phyloP scores from a whole-genome alignment of 2,888 invertebrate genomes.

The Pristionchus mayeri region DNA sequence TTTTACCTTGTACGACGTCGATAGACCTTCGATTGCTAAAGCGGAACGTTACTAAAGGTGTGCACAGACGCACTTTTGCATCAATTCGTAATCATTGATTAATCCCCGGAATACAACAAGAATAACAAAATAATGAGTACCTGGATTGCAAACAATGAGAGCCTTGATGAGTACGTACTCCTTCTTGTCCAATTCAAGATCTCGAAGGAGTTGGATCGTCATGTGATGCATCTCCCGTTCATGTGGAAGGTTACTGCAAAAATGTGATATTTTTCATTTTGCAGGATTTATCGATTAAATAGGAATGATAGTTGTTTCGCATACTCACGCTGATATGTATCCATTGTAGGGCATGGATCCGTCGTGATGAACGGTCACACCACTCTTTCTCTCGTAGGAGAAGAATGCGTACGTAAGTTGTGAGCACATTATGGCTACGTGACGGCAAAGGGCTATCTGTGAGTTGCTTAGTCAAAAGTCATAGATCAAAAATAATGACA shows the following conservation, averaged over 20 bases:
- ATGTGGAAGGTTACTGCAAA: too few species aligned
- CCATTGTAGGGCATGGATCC: background rate
- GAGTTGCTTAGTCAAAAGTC: too few species aligned
- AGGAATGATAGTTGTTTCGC: too few species aligned
- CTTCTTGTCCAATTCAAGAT: background rate
- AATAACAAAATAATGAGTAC: background rate
- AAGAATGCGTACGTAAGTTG: background rate
- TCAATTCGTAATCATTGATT: too few species aligned
- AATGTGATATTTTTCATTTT: too few species aligned
- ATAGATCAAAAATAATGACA: too few species aligned
- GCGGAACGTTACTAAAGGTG: background rate
- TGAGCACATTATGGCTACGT: background rate
- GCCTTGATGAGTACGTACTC: slow-evolving; percentile 34
- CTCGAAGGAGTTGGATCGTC: background rate
- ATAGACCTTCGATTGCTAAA: slow-evolving; percentile 9
- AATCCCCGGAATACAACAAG: too few species aligned
- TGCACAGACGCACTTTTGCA: background rate
- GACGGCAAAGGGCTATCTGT: background rate
- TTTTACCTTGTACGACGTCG: background rate
- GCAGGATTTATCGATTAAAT: too few species aligned
- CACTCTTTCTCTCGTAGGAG: background rate
- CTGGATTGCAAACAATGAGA: background rate
- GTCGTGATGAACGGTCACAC: background rate
- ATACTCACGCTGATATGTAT: background rate
- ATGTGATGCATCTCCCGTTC: too few species aligned